These are phyloP conservation scores for Calcarius lapponicus DNA, from an alignment of 2,797 vertebrate genomes.

Conservation along the genomic window DNA sequence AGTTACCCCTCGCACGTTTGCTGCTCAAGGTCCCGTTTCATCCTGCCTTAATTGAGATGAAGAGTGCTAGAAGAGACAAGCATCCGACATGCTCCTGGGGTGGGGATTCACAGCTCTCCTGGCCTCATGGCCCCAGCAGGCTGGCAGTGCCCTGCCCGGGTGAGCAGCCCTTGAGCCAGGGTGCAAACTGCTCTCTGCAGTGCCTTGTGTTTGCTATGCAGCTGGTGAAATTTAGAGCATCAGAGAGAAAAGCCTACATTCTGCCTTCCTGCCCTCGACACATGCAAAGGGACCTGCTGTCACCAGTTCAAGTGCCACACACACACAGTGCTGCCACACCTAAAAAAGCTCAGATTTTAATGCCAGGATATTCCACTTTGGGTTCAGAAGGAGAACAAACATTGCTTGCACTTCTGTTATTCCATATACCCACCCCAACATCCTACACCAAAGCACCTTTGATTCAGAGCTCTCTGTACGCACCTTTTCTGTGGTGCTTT, in stretches of 20 bases:
- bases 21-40: neutral
- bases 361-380: neutral
- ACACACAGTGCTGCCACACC: neutral
- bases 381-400: neutral
- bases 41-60: neutral
- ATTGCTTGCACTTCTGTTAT: conserved; percentile 36
- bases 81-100: neutral
- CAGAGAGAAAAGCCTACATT: neutral
- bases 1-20: neutral
- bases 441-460: neutral
- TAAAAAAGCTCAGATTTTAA: neutral
- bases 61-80: neutral
- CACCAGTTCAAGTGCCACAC: neutral
- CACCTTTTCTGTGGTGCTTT: neutral
- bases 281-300: neutral
- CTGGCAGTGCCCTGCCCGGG: fast-evolving
- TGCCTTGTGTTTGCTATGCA: neutral
- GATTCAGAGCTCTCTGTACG: conserved; percentile 6
- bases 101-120: neutral
- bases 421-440: conserved; percentile 4
- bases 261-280: neutral
- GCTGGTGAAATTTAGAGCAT: neutral
- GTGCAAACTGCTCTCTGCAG: neutral
- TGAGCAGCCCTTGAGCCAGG: fast-evolving
- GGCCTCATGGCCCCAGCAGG: fast-evolving